These are phyloP conservation scores for Charadrius vociferus DNA, from an alignment of 2,113 vertebrate species.

Conservation along the genomic window DNA sequence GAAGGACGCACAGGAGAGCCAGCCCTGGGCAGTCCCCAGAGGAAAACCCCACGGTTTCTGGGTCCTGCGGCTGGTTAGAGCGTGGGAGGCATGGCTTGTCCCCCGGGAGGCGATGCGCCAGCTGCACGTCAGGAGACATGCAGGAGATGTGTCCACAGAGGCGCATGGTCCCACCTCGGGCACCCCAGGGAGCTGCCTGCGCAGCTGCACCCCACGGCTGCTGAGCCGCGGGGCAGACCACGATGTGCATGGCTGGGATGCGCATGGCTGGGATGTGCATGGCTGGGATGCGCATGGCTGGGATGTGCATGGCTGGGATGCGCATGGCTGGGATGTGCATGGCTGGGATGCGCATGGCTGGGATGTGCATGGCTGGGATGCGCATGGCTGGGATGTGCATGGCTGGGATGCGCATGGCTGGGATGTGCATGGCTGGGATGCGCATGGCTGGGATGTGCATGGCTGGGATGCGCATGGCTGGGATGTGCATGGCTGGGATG, in stretches of 20 bases:
- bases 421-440: too few species aligned
- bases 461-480: neutral
- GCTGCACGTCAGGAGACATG: too few species aligned
- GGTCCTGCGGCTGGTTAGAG: rapidly evolving
- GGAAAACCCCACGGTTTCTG: neutral
- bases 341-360: too few species aligned
- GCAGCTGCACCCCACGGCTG: neutral
- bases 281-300: neutral
- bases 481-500: too few species aligned
- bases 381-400: neutral
- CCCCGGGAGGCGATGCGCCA: rapidly evolving
- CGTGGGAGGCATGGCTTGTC: neutral
- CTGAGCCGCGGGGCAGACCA: neutral
- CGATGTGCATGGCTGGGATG: too few species aligned
- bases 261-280: neutral
- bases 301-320: too few species aligned
- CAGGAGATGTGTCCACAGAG: neutral
- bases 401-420: neutral
- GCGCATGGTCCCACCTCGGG: neutral
- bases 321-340: too few species aligned
- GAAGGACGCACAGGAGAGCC: neutral
- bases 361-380: too few species aligned
- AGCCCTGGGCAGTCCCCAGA: neutral
- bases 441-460: neutral
- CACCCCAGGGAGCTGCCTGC: neutral